Base-by-base conservation (phyloP, 2,888 invertebrate species). In the Maniola hyperantus region DNA sequence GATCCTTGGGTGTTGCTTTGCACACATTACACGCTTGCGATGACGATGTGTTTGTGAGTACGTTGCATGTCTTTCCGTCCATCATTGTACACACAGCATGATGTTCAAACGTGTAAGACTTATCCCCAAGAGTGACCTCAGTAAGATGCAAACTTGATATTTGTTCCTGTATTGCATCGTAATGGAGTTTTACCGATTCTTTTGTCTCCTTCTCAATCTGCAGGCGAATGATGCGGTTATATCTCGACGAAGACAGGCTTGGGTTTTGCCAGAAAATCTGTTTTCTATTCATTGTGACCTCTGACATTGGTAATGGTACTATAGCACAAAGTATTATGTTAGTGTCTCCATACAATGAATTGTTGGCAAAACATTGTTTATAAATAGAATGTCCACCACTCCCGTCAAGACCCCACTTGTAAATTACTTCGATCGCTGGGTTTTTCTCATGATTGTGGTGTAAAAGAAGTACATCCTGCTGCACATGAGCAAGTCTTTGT, bases 11-110 rank as follows among this genome's bases (percentile, higher is more conserved):
- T 59, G 69, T 71, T 44, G 65, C 71, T 46, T 68, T 70, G 46
- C 71, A 72, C 46, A 72, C 54, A 39, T 71, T 68, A 57, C 71
- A 72, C 8, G 66, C 60, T 51, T 72, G 69, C 13, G 72, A 51
- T 36, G 69, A 68, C 36, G 65, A 33, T 39, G 67, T 69, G 6
- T 71, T 48, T 44, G 72, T 70, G 6, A 68, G 51, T 18, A 69
- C 68, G 42, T 69, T 70, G 51, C 20, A 51, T 18, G 51, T 51
- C 26, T 50, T 58, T 20, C 58, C 33, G 26, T 59, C 44, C 58
- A 59, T 13, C 46, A 59, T 59, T 44, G 55, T 34, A 58, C 64
- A 66, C 18, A 64, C 44, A 34, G 57, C 42, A 51, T 44, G 33
- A 51, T 66, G 69, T 61, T 64, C 61, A 57, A 69, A 69, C 6